A percentile compares a stretch with the other conserved stretches of the same genome.
Evolutionary conservation across 2,797 vertebrate genomes (phyloP).

Genomic region (Discoglossus pictus): DNA sequence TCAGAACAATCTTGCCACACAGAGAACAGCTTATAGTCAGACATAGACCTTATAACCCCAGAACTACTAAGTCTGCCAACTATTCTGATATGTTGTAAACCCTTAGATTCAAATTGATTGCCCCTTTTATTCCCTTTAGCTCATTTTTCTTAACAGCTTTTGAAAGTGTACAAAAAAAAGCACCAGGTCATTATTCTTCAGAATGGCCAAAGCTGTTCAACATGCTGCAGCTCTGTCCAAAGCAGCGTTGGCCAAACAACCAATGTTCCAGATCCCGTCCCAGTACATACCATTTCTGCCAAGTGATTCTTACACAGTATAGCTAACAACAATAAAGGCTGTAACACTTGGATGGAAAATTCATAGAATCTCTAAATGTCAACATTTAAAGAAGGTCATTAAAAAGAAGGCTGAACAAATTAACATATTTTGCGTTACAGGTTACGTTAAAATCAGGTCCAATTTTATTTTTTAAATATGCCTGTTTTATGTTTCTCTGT

Average conservation of each 20-base stretch:
- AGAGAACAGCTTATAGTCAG: too few species aligned
- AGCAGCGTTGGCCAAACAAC: slow-evolving; percentile 25
- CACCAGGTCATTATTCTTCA: slow-evolving; percentile 31
- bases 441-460: neutral
- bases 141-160: slow-evolving; percentile 19
- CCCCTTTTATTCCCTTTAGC: neutral
- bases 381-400: slow-evolving; percentile 19
- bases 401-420: neutral
- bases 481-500: too few species aligned
- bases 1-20: neutral
- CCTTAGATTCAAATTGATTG: neutral
- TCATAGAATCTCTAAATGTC: neutral
- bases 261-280: slow-evolving; percentile 32
- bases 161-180: slow-evolving; percentile 24
- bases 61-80: slow-evolving; percentile 1
- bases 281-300: slow-evolving; percentile 37
- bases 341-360: slow-evolving; percentile 23
- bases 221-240: slow-evolving; percentile 21
- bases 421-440: neutral
- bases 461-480: neutral
- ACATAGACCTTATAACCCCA: neutral
- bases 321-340: slow-evolving; percentile 25
- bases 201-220: slow-evolving; percentile 34
- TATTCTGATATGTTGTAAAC: slow-evolving; percentile 23
- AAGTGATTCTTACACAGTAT: slow-evolving; percentile 21